Percentiles rank a stretch among this genome's conserved stretches.
Evolutionary conservation across 2,797 vertebrate genomes (phyloP).

Genomic region (Sciaenops ocellatus): DNA sequence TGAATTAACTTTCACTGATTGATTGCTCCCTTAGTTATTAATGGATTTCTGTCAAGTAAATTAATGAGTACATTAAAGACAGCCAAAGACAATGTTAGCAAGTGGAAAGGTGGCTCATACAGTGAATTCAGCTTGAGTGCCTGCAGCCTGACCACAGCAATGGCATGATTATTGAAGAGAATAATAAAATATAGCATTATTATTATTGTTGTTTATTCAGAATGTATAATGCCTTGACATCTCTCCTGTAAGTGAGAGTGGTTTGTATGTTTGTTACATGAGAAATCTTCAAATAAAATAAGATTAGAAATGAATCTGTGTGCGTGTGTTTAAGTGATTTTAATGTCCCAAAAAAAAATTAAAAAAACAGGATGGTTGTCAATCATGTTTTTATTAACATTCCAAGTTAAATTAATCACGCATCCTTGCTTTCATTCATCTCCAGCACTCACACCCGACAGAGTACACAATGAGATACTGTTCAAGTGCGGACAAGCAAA

Average conservation of each 20-base stretch:
- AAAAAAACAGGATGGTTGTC: slow-evolving; percentile 11
- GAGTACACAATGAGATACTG: slow-evolving; percentile 39
- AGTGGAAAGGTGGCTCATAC: slow-evolving; percentile 29
- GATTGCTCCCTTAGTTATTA: slow-evolving; percentile 8
- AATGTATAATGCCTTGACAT: slow-evolving; percentile 63
- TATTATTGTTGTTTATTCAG: slow-evolving; percentile 43
- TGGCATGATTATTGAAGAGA: slow-evolving; percentile 69
- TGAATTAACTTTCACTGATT: slow-evolving; percentile 1
- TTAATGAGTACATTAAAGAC: slow-evolving; percentile 2
- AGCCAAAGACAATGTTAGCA: not conserved
- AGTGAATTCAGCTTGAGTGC: slow-evolving; percentile 46
- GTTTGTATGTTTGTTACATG: slow-evolving; percentile 81
- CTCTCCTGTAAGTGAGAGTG: slow-evolving; percentile 57
- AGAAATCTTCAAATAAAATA: slow-evolving; percentile 74
- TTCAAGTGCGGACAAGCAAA: slow-evolving; percentile 46
- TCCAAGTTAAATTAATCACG: slow-evolving; percentile 71
- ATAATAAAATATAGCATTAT: slow-evolving; percentile 52
- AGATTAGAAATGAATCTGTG: slow-evolving; percentile 28
- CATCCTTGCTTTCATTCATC: slow-evolving; percentile 41
- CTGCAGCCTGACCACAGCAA: slow-evolving; percentile 65
- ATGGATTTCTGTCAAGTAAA: not conserved
- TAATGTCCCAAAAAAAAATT: slow-evolving; percentile 11
- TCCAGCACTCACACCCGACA: slow-evolving; percentile 17
- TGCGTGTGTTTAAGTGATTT: slow-evolving; percentile 14
- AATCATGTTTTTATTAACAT: slow-evolving; percentile 73